Conservation (phyloP, 2,888 invertebrate species). For the Drosophila greeni region DNA sequence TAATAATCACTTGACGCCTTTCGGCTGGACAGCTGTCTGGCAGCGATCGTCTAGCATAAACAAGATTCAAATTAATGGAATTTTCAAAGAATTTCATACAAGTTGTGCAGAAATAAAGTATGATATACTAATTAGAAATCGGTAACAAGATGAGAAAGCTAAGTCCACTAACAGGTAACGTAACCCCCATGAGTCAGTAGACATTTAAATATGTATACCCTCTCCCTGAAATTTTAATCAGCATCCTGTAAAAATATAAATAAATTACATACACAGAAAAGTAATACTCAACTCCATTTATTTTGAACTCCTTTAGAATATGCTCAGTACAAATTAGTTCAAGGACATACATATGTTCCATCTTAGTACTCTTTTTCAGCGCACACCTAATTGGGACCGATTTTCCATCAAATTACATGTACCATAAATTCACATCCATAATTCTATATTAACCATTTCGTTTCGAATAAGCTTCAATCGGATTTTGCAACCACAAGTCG, state of each 20-base stretch:
- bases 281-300: constrained; percentile 21
- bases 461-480: constrained; percentile 11
- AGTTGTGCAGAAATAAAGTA: not conserved
- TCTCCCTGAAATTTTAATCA: too few relatives aligned
- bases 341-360: not conserved
- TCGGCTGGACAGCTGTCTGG: constrained; percentile 31
- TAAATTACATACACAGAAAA: not conserved
- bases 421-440: not conserved
- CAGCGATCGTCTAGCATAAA: constrained; percentile 10
- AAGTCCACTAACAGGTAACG: not conserved
- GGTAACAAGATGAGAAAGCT: not conserved
- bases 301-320: constrained; percentile 5
- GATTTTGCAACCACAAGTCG: constrained; percentile 1
- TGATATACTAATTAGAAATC: not conserved
- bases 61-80: constrained; percentile 26
- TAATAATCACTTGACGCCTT: constrained; percentile 36
- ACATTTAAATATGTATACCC: too few relatives aligned
- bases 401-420: not conserved
- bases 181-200: not conserved
- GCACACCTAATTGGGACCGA: not conserved
- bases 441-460: constrained; percentile 1
- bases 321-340: not conserved
- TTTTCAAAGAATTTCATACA: constrained; percentile 25
- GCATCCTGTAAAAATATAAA: too few relatives aligned
- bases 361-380: not conserved